Percentiles rank a stretch among this genome's conserved stretches.
These are phyloP conservation scores for Meloe dianella DNA, from an alignment of 2,888 invertebrate species.

Conservation along the genomic window DNA sequence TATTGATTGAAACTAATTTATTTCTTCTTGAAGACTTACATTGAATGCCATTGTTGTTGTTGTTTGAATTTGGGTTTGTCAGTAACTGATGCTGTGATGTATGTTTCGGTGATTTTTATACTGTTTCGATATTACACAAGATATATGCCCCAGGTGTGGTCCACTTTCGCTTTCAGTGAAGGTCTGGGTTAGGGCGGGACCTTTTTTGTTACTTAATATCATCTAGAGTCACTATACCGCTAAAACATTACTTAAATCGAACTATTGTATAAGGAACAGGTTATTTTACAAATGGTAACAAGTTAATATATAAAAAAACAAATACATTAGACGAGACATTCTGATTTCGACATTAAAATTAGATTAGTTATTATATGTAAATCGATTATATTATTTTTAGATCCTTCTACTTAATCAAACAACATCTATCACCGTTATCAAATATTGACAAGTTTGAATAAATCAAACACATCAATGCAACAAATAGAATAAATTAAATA, in stretches of 20 bases:
- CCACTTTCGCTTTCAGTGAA: slow-evolving; percentile 57
- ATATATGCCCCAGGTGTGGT: slow-evolving; percentile 43
- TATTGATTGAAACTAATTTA: background rate
- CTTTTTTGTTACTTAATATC: slow-evolving; percentile 29
- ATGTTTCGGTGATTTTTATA: slow-evolving; percentile 47
- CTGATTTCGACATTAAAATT: slow-evolving; percentile 8
- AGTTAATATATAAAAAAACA: background rate
- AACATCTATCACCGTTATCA: background rate
- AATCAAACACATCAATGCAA: background rate
- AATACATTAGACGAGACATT: background rate
- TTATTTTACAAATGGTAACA: background rate
- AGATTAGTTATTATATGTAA: background rate
- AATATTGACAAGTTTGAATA: background rate
- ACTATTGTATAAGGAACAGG: background rate
- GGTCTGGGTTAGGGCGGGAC: slow-evolving; percentile 55
- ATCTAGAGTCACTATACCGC: background rate
- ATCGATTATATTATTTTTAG: background rate
- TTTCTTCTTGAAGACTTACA: slow-evolving; percentile 42
- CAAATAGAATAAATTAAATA: background rate
- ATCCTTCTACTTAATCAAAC: background rate
- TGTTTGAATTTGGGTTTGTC: slow-evolving; percentile 37
- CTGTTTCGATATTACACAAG: slow-evolving; percentile 42
- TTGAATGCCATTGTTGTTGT: slow-evolving; percentile 49
- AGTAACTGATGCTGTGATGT: slow-evolving; percentile 46
- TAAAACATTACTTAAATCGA: slow-evolving; percentile 6